phyloP scores from a whole-genome alignment of 2,888 invertebrate species.

The Heliconius ethilla region DNA sequence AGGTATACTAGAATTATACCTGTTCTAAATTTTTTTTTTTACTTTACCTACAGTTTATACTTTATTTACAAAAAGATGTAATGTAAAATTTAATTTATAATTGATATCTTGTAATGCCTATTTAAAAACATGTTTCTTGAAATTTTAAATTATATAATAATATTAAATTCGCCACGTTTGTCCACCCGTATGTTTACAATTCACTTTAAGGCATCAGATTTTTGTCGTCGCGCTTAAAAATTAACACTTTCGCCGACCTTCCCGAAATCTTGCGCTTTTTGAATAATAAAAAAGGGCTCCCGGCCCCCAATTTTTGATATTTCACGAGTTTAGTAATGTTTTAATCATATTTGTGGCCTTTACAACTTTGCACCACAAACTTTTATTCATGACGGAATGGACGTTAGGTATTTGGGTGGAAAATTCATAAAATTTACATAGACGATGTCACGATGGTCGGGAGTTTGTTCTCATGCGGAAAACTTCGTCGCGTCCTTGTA shows the following conservation, averaged over 20 bases:
- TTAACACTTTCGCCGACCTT: slow-evolving; percentile 66
- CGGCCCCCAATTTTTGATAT: slow-evolving; percentile 55
- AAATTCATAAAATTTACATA: neutral
- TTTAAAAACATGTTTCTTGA: no score
- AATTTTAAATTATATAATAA: no score
- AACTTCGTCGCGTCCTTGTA: no score
- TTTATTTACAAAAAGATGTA: no score
- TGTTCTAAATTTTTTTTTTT: no score
- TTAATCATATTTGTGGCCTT: slow-evolving; percentile 55
- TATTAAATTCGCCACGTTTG: neutral
- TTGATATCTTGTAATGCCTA: no score
- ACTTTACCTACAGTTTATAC: no score
- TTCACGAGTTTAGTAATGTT: slow-evolving; percentile 60
- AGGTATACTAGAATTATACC: no score
- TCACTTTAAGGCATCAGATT: slow-evolving; percentile 55
- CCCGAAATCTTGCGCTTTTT: slow-evolving; percentile 60
- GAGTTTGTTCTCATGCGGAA: neutral
- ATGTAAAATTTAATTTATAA: no score
- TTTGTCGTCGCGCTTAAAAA: slow-evolving; percentile 68
- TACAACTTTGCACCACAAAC: slow-evolving; percentile 34
- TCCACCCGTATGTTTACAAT: slow-evolving; percentile 46
- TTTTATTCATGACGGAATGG: slow-evolving; percentile 40
- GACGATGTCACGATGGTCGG: neutral
- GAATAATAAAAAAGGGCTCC: slow-evolving; percentile 65
- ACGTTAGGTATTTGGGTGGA: slow-evolving; percentile 36